Percentiles rank a stretch among this genome's conserved stretches.
These are phyloP conservation scores for Matsumyia berberina DNA, from an alignment of 2,888 invertebrate genomes.

Conservation along the genomic window DNA sequence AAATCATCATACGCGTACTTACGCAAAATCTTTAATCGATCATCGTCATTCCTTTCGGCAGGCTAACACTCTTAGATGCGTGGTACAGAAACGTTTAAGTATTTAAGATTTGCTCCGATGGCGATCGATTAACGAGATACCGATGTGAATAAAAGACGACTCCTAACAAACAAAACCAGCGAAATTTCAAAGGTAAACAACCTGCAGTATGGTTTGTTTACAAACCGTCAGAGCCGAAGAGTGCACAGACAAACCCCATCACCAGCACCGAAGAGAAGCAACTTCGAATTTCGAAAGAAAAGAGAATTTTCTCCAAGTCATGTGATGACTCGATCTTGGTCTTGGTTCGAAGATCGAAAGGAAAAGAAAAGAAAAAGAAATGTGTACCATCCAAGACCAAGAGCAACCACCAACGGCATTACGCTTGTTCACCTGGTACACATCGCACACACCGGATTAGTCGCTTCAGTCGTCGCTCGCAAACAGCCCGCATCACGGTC, in stretches of 20 bases:
- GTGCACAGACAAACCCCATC: background rate
- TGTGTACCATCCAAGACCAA: conserved; percentile 52
- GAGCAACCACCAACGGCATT: conserved; percentile 45
- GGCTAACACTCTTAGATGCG: conserved; percentile 5
- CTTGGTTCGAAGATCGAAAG: conserved; percentile 20
- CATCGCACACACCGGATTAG: conserved; percentile 50
- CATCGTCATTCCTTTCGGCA: background rate
- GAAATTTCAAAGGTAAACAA: conserved; percentile 71
- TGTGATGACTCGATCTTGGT: conserved; percentile 26
- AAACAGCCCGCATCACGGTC: conserved; percentile 53
- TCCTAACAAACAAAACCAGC: conserved; percentile 33
- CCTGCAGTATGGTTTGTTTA: conserved; percentile 71
- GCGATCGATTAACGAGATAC: background rate
- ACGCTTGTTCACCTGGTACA: conserved; percentile 52
- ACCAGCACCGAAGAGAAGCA: conserved; percentile 38
- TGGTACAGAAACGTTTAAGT: background rate
- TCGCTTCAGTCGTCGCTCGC: conserved; percentile 33
- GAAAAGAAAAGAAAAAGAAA: conserved; percentile 54
- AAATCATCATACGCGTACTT: background rate
- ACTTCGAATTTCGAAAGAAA: conserved; percentile 60
- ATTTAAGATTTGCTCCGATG: background rate
- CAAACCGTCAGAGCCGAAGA: conserved; percentile 55
- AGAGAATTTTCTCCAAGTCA: conserved; percentile 20
- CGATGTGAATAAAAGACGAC: conserved; percentile 7
- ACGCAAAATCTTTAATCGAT: background rate